These are phyloP conservation scores for Otolemur garnettii DNA, from an alignment of 2,113 vertebrate species.

Conservation along the genomic window DNA sequence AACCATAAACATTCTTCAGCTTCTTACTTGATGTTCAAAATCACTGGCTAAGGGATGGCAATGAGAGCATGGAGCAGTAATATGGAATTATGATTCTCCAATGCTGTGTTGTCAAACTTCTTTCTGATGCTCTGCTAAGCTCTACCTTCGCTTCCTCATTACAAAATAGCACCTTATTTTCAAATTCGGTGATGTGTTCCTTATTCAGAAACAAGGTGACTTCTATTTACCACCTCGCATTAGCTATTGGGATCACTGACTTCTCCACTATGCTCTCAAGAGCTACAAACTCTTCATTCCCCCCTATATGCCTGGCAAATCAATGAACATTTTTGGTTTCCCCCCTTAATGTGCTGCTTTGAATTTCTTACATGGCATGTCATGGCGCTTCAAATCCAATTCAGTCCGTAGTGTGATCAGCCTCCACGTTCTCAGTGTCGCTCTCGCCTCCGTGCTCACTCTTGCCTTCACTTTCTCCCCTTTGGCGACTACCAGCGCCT, in stretches of 20 bases:
- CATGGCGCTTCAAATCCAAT: background rate
- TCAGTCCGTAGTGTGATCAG: background rate
- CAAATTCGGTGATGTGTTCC: background rate
- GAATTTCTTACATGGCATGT: background rate
- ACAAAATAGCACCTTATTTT: background rate
- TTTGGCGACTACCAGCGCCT: background rate
- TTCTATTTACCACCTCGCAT: background rate
- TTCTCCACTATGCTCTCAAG: background rate
- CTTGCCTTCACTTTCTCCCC: background rate
- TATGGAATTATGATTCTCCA: background rate
- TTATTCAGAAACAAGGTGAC: background rate
- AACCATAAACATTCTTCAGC: background rate
- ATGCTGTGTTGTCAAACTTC: background rate
- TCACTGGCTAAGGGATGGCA: background rate
- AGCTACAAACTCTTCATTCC: background rate
- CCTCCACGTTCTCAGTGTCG: background rate
- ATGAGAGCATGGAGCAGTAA: background rate
- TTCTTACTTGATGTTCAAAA: slow-evolving; percentile 6
- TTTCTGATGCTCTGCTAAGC: background rate
- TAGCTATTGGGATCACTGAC: background rate
- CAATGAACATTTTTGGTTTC: background rate
- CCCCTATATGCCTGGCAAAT: background rate
- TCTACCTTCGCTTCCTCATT: background rate
- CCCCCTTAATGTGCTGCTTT: background rate
- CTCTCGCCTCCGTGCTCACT: background rate